Percentiles rank a stretch among this genome's conserved stretches.
Conservation (phyloP, 2,113 vertebrate species). For the Geococcyx californianus region DNA sequence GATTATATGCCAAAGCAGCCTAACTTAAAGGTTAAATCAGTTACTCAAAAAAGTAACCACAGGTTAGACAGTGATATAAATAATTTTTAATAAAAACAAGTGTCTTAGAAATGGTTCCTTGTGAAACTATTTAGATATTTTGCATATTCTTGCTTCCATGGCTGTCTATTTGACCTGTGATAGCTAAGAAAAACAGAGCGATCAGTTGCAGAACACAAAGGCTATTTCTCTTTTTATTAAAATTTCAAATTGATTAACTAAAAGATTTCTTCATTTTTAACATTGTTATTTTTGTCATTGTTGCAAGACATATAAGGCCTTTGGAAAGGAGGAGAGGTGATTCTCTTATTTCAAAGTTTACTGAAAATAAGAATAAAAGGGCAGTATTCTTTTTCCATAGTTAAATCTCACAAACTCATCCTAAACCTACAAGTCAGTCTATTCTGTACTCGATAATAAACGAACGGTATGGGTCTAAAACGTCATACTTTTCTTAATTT, state of each 20-base stretch:
- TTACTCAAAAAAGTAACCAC: background rate
- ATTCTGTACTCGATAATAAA: background rate
- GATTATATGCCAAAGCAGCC: background rate
- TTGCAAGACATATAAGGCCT: accelerated
- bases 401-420: background rate
- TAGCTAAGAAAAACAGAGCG: background rate
- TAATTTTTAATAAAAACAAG: background rate
- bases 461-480: background rate
- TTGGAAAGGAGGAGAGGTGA: background rate
- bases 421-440: background rate
- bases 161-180: background rate
- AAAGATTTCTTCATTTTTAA: background rate
- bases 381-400: background rate
- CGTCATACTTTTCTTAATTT: background rate
- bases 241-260: background rate
- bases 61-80: background rate
- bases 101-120: accelerated
- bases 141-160: background rate
- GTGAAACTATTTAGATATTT: background rate
- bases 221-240: background rate
- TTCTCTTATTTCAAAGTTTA: background rate
- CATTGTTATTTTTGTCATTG: background rate
- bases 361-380: background rate
- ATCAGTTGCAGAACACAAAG: background rate
- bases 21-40: background rate